phyloP scores from a whole-genome alignment of 2,888 invertebrate species.

The Drosophila leonis region DNA sequence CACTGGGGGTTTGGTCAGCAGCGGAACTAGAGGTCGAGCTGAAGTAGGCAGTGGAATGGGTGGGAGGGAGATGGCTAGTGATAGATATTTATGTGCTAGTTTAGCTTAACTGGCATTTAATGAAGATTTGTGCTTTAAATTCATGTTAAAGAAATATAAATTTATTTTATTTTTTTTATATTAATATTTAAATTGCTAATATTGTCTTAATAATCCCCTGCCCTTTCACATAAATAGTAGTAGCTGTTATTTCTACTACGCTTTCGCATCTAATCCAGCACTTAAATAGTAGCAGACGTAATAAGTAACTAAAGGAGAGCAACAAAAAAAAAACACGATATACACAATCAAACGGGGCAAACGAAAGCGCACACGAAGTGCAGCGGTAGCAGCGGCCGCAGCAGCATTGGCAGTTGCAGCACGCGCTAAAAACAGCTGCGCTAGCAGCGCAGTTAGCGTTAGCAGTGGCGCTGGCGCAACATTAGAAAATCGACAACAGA shows the following conservation, averaged over 20 bases:
- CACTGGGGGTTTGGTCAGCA: slow-evolving; percentile 30
- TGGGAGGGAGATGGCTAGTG: slow-evolving; percentile 7
- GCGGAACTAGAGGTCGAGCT: slow-evolving; percentile 31
- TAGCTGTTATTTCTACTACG: slow-evolving; percentile 2
- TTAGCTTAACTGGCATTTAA: not conserved
- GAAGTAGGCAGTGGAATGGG: not conserved
- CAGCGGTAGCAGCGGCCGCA: slow-evolving; percentile 19
- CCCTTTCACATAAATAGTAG: slow-evolving; percentile 9
- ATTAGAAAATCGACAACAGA: slow-evolving; percentile 65
- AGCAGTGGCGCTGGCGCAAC: slow-evolving; percentile 32
- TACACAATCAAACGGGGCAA: slow-evolving; percentile 31
- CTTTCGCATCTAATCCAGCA: slow-evolving; percentile 29
- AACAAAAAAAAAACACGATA: slow-evolving; percentile 25
- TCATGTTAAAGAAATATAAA: not conserved
- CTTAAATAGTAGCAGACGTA: slow-evolving; percentile 41
- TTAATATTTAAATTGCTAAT: no score
- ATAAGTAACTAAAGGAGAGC: slow-evolving; percentile 23
- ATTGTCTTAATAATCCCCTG: no score
- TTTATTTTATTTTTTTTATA: not conserved
- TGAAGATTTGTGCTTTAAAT: not conserved
- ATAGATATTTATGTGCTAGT: not conserved
- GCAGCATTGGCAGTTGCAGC: slow-evolving; percentile 23
- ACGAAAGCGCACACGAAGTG: slow-evolving; percentile 51
- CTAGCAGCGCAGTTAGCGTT: slow-evolving; percentile 40
- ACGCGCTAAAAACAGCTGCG: slow-evolving; percentile 47